These are phyloP conservation scores for Oxyruncus cristatus DNA, from an alignment of 2,113 vertebrate species.

Conservation along the genomic window DNA sequence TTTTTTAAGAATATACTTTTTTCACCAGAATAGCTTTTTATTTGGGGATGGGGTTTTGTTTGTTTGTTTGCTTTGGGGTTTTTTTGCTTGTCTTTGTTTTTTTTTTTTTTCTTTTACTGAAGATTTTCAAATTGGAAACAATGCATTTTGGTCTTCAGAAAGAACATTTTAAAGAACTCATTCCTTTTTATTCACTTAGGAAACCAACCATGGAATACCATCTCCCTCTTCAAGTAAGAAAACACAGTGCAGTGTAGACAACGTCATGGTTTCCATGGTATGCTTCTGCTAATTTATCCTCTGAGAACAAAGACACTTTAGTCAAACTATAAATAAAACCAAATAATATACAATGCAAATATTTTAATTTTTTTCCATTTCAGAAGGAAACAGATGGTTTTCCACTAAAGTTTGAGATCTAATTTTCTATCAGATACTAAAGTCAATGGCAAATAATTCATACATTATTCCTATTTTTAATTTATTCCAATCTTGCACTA, in stretches of 20 bases:
- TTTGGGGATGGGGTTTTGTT: background rate
- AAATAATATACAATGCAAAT: background rate
- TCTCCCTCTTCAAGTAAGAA: background rate
- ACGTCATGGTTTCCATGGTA: background rate
- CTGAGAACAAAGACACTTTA: background rate
- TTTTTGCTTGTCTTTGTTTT: background rate
- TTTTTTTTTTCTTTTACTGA: background rate
- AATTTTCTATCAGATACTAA: background rate
- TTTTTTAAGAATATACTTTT: background rate
- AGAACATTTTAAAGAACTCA: background rate
- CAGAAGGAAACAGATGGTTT: background rate
- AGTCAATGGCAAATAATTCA: background rate
- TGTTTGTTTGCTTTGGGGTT: background rate
- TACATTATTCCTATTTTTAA: background rate
- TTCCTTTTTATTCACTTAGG: background rate
- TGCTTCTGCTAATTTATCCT: background rate
- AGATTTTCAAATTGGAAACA: background rate
- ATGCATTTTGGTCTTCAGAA: background rate
- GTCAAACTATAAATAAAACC: background rate
- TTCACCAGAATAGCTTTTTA: background rate
- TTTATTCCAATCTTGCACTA: background rate
- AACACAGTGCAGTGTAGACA: background rate
- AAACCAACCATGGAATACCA: background rate
- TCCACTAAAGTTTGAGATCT: background rate
- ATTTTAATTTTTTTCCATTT: background rate